These are phyloP conservation scores for Ophthalmolycus amberensis DNA, from an alignment of 2,113 vertebrate species.

Conservation along the genomic window DNA sequence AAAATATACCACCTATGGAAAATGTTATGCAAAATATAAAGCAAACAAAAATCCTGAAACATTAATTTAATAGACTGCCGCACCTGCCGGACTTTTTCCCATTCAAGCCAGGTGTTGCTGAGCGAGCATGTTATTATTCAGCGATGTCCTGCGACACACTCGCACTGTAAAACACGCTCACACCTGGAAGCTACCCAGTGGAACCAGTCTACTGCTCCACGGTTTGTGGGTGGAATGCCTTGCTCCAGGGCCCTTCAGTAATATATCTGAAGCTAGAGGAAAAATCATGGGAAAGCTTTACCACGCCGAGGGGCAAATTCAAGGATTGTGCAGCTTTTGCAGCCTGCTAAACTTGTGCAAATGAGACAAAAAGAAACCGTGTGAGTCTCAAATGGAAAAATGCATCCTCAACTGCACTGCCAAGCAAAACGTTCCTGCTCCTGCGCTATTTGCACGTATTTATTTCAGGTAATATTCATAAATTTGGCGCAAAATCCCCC, in stretches of 20 bases:
- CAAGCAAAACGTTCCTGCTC: too few relatives aligned
- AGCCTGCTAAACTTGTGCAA: too few relatives aligned
- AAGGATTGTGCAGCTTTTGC: too few relatives aligned
- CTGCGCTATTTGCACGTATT: too few relatives aligned
- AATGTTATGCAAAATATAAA: not conserved
- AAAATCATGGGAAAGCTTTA: not conserved
- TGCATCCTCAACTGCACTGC: too few relatives aligned
- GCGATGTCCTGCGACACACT: not conserved
- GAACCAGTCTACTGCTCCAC: not conserved
- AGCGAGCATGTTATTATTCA: conserved; percentile 35
- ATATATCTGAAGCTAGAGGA: not conserved
- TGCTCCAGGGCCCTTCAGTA: not conserved
- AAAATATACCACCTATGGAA: not conserved
- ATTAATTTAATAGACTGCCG: conserved; percentile 30
- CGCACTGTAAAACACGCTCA: conserved; percentile 15
- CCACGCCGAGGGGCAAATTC: too few relatives aligned
- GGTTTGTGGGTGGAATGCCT: conserved; percentile 6
- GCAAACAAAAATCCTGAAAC: conserved; percentile 2
- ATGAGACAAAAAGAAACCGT: too few relatives aligned
- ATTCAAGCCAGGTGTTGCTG: conserved; percentile 31
- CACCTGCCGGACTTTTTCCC: conserved; percentile 19
- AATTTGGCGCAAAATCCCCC: too few relatives aligned
- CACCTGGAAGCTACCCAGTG: conserved; percentile 27
- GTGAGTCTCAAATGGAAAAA: not conserved
- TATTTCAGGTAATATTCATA: too few relatives aligned